A percentile compares a stretch with the other conserved stretches of the same genome.
Evolutionary conservation across 2,113 vertebrate genomes (phyloP).

Genomic region (Copsychus sechellarum): DNA sequence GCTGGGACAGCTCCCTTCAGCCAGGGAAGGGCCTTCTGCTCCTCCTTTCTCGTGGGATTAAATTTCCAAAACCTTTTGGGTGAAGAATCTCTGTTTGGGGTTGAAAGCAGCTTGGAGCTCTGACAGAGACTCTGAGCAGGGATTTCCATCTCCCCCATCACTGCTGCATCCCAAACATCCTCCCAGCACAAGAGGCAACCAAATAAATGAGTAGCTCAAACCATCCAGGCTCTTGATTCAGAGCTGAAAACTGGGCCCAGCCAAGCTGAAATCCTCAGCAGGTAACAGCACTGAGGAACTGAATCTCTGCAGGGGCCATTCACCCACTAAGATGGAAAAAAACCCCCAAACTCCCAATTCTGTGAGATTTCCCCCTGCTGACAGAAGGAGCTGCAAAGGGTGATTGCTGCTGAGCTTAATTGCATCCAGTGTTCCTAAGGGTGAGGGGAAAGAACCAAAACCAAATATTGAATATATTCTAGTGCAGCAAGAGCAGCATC

Average conservation of each 20-base stretch:
- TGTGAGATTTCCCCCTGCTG: neutral
- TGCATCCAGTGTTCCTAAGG: neutral
- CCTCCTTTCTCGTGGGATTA: neutral
- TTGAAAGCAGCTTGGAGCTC: neutral
- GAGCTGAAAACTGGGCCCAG: neutral
- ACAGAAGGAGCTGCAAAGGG: neutral
- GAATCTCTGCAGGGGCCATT: neutral
- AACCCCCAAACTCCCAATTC: neutral
- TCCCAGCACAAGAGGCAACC: neutral
- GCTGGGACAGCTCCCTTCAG: neutral
- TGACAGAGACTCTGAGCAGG: neutral
- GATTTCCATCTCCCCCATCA: neutral
- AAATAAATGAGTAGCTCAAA: neutral
- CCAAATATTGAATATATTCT: neutral
- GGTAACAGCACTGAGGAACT: neutral
- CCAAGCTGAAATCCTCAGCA: neutral
- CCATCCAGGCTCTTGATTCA: neutral
- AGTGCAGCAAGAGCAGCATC: conserved; percentile 1
- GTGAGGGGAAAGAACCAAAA: conserved; percentile 3
- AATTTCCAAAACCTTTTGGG: neutral
- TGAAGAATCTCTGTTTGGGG: neutral
- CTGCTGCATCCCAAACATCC: neutral
- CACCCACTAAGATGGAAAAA: neutral
- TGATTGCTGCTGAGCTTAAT: conserved; percentile 4
- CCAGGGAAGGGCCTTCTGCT: neutral